A percentile compares a stretch with the other conserved stretches of the same genome.
These are phyloP conservation scores for Charadrius vociferus DNA, from an alignment of 2,113 vertebrate genomes.

Conservation along the genomic window DNA sequence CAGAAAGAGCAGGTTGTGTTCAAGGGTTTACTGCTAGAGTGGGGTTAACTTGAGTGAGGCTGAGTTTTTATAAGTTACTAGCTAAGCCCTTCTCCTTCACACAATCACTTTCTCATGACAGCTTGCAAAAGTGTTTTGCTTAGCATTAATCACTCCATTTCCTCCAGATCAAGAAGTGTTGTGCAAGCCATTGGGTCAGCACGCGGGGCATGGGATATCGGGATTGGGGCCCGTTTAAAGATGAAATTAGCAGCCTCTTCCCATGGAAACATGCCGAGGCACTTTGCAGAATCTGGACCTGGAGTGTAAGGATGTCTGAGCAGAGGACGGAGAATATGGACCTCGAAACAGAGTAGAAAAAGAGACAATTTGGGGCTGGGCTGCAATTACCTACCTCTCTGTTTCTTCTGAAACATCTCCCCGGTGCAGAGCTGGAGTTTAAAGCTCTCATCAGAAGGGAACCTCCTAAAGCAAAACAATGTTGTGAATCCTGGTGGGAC, in stretches of 20 bases:
- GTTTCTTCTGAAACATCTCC: not conserved
- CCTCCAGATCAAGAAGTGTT: not conserved
- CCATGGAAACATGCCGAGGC: fast-evolving
- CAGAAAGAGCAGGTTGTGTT: not conserved
- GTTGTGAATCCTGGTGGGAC: not conserved
- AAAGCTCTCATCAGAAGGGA: not conserved
- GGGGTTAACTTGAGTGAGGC: not conserved
- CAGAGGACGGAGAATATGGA: not conserved
- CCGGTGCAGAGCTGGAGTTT: not conserved
- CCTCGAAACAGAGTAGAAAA: not conserved
- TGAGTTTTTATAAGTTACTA: not conserved
- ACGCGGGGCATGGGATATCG: fast-evolving
- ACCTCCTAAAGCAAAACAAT: not conserved
- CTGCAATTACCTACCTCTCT: not conserved
- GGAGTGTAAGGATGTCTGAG: not conserved
- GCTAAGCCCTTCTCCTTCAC: not conserved
- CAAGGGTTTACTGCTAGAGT: not conserved
- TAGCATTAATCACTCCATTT: not conserved
- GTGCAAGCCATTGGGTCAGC: not conserved
- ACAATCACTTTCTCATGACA: not conserved
- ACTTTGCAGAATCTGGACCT: not conserved
- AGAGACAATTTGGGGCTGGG: not conserved
- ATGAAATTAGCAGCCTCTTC: not conserved
- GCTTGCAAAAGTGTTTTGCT: not conserved
- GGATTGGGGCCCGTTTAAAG: not conserved